Conservation (phyloP, 2,888 invertebrate genomes). For the Pristionchus entomophagus region DNA sequence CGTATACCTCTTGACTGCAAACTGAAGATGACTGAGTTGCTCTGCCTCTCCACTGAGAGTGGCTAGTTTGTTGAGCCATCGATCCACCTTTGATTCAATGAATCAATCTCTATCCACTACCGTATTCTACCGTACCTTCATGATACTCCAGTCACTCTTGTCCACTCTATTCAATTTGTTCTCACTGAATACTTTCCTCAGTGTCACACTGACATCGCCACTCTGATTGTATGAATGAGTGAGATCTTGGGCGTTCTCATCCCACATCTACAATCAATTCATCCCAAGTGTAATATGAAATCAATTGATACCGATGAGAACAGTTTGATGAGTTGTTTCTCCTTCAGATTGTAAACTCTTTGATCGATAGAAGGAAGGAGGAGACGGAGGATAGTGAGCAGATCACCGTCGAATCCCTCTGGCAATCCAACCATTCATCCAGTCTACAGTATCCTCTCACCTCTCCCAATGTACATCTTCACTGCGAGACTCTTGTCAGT, state of each 20-base stretch:
- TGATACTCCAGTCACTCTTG: conserved; percentile 62
- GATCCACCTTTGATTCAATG: conserved; percentile 79
- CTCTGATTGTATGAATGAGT: conserved; percentile 86
- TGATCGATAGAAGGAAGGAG: conserved; percentile 88
- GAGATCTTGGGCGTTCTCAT: conserved; percentile 86
- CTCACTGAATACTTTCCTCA: conserved; percentile 85
- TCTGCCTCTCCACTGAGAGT: conserved; percentile 89
- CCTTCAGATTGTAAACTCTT: conserved; percentile 91
- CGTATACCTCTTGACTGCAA: conserved; percentile 81
- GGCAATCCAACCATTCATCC: background rate
- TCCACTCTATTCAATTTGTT: conserved; percentile 79
- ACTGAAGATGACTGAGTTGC: conserved; percentile 85
- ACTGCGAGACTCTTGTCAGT: conserved; percentile 58
- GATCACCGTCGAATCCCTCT: conserved; percentile 59
- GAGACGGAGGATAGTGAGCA: conserved; percentile 85
- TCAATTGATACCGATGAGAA: conserved; percentile 80
- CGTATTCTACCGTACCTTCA: conserved; percentile 53
- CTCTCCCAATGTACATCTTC: conserved; percentile 53
- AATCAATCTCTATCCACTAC: conserved; percentile 56
- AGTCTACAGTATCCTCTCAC: conserved; percentile 47
- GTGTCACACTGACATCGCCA: conserved; percentile 90
- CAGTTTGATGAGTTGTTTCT: conserved; percentile 90
- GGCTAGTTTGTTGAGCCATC: conserved; percentile 85
- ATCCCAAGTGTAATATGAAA: background rate
- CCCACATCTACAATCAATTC: conserved; percentile 81